Conservation (phyloP, 2,113 vertebrate species). For the Nyctereutes procyonoides region DNA sequence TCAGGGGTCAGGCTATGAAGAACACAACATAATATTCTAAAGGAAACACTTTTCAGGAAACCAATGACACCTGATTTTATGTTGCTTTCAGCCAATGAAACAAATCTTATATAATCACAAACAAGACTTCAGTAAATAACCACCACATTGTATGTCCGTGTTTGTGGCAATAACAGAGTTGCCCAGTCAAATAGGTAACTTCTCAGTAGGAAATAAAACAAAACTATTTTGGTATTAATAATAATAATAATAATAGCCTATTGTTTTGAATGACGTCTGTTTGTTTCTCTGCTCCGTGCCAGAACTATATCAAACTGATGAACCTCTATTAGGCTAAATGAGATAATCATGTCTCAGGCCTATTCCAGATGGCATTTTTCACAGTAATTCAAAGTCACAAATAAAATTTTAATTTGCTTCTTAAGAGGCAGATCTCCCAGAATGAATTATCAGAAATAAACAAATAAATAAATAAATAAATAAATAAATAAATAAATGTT, state of each 20-base stretch:
- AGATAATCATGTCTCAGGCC: neutral
- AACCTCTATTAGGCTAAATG: neutral
- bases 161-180: neutral
- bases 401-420: conserved; percentile 18
- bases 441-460: neutral
- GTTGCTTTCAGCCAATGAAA: neutral
- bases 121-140: neutral
- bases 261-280: neutral
- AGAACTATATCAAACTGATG: neutral
- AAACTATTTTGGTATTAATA: neutral
- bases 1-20: neutral
- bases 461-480: no score
- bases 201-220: neutral
- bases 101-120: neutral
- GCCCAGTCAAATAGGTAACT: neutral
- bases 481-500: neutral
- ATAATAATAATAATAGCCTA: neutral
- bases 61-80: neutral
- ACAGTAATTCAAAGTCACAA: neutral
- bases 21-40: neutral
- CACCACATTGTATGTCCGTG: neutral
- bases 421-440: neutral
- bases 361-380: neutral
- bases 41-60: neutral
- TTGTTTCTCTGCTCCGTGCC: neutral